Evolutionary conservation across 2,797 vertebrate genomes (phyloP), one percentile per base, ranked within the genome.

Genomic region (Pipistrellus kuhlii): DNA sequence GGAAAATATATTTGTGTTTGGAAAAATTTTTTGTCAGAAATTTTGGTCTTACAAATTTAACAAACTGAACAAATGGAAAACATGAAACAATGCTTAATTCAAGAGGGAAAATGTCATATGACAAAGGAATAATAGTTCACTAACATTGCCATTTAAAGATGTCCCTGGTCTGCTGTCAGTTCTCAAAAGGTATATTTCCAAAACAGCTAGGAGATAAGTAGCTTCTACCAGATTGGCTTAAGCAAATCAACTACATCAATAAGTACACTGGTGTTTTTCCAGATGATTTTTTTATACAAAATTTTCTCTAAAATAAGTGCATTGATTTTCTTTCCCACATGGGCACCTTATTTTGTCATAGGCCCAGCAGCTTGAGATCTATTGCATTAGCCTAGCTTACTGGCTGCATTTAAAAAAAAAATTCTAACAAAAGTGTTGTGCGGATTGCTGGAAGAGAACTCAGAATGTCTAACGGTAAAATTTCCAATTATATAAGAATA

Each of bases 351-450:
- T 86, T 71, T 85, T 91, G 48, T 55, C 27, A 20, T 14, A 93
- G 18, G 27, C 41, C 17, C 41, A 87, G 53, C 2, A 86, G 35
- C 72, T 76, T 88, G 25, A 84, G 30, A 68, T 48, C 21, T 23
- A 27, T 80, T 25, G 62, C 14, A 38, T 57, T 85, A 76, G 51
- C 35, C 88, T 17, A 91, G 20, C 2, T 83, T 87, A 80, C 32
- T 89, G 25, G 38, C 51, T 71, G 38, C 55, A 68, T 75, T 88
- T 66, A 46, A 95, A 88, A 25, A 85, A 85, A 66, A 57, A 89
- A 57, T 82, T 59, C 27, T 80, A 32, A 76, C 46, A 80, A 68
- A 78, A 87, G 27, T 82, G 6, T 51, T 92, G 8, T 73, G 9
- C 85, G 62, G 25, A 57, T 44, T 62, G 7, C 30, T 14, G 44